Conservation (phyloP, 2,888 invertebrate genomes). For the Drosophila merina region DNA sequence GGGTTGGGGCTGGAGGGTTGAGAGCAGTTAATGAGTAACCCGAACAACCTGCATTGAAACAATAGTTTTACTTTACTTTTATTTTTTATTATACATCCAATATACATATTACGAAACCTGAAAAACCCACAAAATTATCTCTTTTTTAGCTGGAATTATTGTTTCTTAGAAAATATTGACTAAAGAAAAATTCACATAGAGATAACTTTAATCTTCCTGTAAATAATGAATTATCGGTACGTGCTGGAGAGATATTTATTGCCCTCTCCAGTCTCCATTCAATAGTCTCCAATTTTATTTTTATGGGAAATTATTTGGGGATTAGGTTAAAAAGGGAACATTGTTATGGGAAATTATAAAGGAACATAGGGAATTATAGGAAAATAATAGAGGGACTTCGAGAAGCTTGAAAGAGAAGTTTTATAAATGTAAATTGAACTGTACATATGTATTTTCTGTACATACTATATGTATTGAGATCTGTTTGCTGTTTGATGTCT, state of each 20-base stretch:
- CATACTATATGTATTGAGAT: slow-evolving; percentile 22
- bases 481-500: slow-evolving; percentile 12
- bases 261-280: neutral
- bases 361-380: neutral
- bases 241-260: neutral
- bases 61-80: neutral
- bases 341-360: neutral
- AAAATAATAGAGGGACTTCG: neutral
- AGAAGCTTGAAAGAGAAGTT: neutral
- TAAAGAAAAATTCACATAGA: neutral
- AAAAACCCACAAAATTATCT: neutral
- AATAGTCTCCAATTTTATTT: neutral
- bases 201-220: neutral
- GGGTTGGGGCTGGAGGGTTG: slow-evolving; percentile 11
- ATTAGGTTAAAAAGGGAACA: neutral
- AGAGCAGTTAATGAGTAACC: slow-evolving; percentile 64
- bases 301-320: neutral
- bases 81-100: neutral
- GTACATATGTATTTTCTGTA: slow-evolving; percentile 8
- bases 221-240: slow-evolving; percentile 2
- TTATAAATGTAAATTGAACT: neutral
- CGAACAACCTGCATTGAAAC: slow-evolving; percentile 9
- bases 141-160: neutral
- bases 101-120: too few relatives aligned
- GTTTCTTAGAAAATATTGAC: neutral